These are phyloP conservation scores for Erebia epiphron DNA, from an alignment of 2,888 invertebrate genomes.

Conservation along the genomic window DNA sequence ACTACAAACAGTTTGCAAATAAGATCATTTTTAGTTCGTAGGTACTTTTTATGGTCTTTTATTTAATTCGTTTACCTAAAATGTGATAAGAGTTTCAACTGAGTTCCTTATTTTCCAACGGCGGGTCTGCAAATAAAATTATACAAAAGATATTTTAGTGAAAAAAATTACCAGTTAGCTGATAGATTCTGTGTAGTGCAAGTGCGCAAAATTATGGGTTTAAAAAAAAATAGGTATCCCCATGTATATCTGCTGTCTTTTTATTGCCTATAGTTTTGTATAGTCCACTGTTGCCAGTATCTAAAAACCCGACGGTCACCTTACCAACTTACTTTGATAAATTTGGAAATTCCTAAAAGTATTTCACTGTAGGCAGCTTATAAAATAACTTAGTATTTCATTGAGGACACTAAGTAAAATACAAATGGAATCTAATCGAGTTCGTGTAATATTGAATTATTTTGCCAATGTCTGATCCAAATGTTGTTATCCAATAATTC, in stretches of 20 bases:
- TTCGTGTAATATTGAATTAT: constrained; percentile 31
- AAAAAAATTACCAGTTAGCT: background rate
- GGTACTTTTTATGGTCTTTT: background rate
- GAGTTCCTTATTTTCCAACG: background rate
- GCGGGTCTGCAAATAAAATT: background rate
- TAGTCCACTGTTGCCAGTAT: too few species aligned
- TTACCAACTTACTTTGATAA: background rate
- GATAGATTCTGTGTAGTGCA: too few species aligned
- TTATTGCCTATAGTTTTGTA: too few species aligned
- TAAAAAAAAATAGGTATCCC: too few species aligned
- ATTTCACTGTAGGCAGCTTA: too few species aligned
- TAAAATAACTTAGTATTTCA: too few species aligned
- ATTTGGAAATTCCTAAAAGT: too few species aligned
- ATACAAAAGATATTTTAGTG: background rate
- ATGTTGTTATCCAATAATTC: constrained; percentile 12
- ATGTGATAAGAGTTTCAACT: background rate
- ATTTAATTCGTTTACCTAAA: background rate
- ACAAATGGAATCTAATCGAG: constrained; percentile 19
- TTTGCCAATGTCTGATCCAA: constrained; percentile 24
- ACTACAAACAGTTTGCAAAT: constrained; percentile 3
- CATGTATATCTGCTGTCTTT: too few species aligned
- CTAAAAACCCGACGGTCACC: too few species aligned
- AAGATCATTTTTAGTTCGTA: background rate
- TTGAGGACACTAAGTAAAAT: background rate
- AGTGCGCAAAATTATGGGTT: too few species aligned